Evolutionary conservation across 1,140 invertebrate species (phyloP), one percentile per base, ranked within the genome.

Genomic region (Penaeus vannamei): DNA sequence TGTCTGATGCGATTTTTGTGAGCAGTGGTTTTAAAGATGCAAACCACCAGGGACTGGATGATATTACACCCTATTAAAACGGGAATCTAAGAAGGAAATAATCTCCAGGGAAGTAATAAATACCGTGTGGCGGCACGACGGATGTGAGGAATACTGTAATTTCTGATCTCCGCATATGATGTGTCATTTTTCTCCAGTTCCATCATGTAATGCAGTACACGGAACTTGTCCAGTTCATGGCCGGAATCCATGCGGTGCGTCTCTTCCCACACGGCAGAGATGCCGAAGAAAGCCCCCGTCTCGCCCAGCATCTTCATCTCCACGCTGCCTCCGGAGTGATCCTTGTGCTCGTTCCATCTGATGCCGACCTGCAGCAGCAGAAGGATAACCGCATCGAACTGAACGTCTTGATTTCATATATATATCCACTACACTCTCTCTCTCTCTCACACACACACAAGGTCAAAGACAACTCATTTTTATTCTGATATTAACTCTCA

Each of bases 261-360:
- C 36, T 92, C 88, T 61, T 92, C 91, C 86, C 93, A 90, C 32
- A 93, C 88, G 0, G 92, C 91, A 60, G 93, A 93, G 20, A 93
- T 84, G 1, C 91, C 93, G 90, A 94, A 93, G 80, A 93, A 93
- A 0, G 94, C 92, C 23, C 93, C 93, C 26, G 92, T 92, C 69
- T 93, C 92, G 87, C 87, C 92, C 91, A 72, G 91, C 86, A 92
- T 92, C 64, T 92, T 91, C n/a, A 92, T 91, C 90, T 94, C 93
- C 19, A 92, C 92, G 42, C 92, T 93, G 76, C 92, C 92, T 88
- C 92, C 93, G 4, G 90, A 92, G 83, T 92, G 92, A 87, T 94
- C 93, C 90, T 94, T 94, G 32, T 92, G 92, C 64, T 93, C 92
- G 91, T 93, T 93, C 72, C 94, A 90, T 22, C 91, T 90, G 64